Base-by-base conservation (phyloP, 2,888 invertebrate genomes). In the Eulithis prunata region DNA sequence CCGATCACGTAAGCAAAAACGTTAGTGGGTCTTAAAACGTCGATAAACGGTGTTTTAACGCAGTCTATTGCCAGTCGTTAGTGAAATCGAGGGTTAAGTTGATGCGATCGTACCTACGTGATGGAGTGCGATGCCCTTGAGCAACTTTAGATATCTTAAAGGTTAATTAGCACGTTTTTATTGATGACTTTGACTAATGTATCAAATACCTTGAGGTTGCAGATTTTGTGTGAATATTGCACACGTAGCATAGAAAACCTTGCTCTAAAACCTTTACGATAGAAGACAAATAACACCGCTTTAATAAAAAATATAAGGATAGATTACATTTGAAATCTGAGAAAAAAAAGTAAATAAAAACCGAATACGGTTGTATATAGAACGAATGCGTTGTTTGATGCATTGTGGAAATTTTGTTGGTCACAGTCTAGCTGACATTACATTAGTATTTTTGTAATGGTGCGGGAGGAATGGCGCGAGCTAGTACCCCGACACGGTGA, bases 11-110 rank as follows among this genome's bases (percentile, higher is more conserved):
- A 62, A 66, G 59, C 66, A 46, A 63, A 67, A 67, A 63, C 59
- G 62, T 66, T 62, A 66, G 62, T 66, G 14, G 63, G 56, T 63
- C 67, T 60, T 67, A 57, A 63, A 66, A 63, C 57, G 60, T 56
- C 63, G 59, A 67, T 67, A 67, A 66, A 67, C 63, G 59, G 21
- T 63, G 63, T 60, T 60, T 67, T 63, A 67, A 63, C 62, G 63
- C 56, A 63, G 63, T 57, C 59, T 63, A 63, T 57, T 57, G 59
- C 52, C 57, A 57, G 59, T 60, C 67, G 67, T 67, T 67, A 63
- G 62, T 60, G 67, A 59, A 67, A 63, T 67, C 57, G 66, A 62
- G 66, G 66, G 59, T 59, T 59, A 66, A 66, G 62, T 66, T 66
- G 66, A 66, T 66, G 62, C 59, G 56, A 52, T 63, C 21, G 32